Base-by-base conservation (phyloP, 2,888 invertebrate genomes). In the Theodoxus fluviatilis region DNA sequence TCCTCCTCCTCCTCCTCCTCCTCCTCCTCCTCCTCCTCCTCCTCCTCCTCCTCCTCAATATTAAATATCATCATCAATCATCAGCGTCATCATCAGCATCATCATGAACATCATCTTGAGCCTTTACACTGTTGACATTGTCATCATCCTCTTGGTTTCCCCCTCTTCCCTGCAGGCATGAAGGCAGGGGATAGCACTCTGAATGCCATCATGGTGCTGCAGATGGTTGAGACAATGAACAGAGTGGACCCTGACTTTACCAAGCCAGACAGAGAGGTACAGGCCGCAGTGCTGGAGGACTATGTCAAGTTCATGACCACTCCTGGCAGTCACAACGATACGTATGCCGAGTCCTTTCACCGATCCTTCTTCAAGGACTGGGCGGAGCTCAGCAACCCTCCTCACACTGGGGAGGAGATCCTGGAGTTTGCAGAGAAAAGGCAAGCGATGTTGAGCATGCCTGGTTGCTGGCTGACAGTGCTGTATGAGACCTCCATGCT, bases 271-370 rank as follows among this genome's bases (percentile, higher is more conserved):
- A 47, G 73, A 18, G 79, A 79, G 2, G 73, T 82, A 7, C 69
- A 78, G 38, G 81, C 77, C 0, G 68, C 70, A 9, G 81, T 84
- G 7, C 69, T 83, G 71, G 81, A 81, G 52, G 80, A 80, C 28
- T 84, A 84, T 69, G 82, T 84, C 12, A 74, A 73, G 55, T 83
- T 84, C 73, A 83, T 83, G 84, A 84, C 84, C 12, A 82, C 83
- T 6, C 83, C 84, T 1, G 77, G 78, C 2, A 69, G 79, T 6
- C 84, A 84, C 69, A 79, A 81, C 64, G 84, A 84, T 67, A 83
- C 83, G 0, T 84, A 84, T 70, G 81, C 81, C 1, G 84, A 84
- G 69, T 84, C 84, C 1, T 83, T 81, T 57, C 84, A 84, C 61
- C 64, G 83, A 63, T 69, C 78, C 4, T 83, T 83, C 72, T 84